phyloP scores from a whole-genome alignment of 2,797 vertebrate genomes.

The Spinus pinus region DNA sequence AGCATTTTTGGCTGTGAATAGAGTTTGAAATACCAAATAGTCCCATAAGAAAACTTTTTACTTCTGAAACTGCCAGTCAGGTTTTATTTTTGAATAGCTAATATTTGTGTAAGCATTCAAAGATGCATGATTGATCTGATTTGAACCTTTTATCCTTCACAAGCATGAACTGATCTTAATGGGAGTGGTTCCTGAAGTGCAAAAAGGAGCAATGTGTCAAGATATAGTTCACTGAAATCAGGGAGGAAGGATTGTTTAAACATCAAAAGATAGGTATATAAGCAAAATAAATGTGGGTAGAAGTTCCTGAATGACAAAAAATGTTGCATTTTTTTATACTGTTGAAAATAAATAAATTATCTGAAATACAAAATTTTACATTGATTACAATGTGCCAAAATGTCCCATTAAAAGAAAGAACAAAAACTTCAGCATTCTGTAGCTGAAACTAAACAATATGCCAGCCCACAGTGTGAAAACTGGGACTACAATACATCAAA shows the following conservation, averaged over 20 bases:
- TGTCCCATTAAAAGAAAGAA: background rate
- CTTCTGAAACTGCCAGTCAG: background rate
- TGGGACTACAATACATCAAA: background rate
- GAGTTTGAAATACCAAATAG: background rate
- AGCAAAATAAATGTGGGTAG: background rate
- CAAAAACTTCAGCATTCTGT: background rate
- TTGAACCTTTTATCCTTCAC: background rate
- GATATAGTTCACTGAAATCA: background rate
- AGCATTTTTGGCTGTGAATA: background rate
- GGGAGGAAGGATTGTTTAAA: background rate
- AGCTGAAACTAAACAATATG: background rate
- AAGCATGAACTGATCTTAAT: background rate
- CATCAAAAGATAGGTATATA: background rate
- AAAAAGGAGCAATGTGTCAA: background rate
- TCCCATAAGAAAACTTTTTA: background rate
- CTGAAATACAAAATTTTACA: background rate
- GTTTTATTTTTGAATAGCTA: background rate
- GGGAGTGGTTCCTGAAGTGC: background rate
- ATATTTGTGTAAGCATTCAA: background rate
- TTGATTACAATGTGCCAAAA: background rate
- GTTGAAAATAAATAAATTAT: background rate
- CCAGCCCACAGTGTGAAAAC: background rate
- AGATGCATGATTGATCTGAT: background rate
- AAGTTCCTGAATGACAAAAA: background rate
- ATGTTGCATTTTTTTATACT: background rate